phyloP scores from a whole-genome alignment of 2,797 vertebrate genomes.

The Paedocypris micromegethes region DNA sequence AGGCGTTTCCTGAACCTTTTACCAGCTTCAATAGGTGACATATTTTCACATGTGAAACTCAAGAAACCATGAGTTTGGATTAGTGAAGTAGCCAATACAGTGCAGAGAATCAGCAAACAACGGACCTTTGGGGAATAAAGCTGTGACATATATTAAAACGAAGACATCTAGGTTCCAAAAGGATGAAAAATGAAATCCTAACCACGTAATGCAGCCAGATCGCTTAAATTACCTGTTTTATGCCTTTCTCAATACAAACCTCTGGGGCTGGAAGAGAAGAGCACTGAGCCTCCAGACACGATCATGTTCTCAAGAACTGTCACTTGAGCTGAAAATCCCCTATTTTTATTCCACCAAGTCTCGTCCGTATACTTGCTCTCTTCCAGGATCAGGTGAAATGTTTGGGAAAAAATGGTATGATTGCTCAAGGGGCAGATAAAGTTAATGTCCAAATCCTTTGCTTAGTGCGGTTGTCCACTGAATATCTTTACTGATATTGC shows the following conservation, averaged over 20 bases:
- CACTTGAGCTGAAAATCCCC: constrained; percentile 64
- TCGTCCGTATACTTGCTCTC: neutral
- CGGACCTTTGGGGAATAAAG: constrained; percentile 64
- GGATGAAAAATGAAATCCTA: constrained; percentile 52
- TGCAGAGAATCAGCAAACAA: constrained; percentile 48
- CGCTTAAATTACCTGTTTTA: constrained; percentile 58
- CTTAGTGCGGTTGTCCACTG: too few species aligned
- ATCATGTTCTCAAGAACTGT: constrained; percentile 63
- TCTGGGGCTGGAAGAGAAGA: constrained; percentile 53
- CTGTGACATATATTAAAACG: constrained; percentile 52
- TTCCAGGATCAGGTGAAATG: constrained; percentile 62
- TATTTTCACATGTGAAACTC: constrained; percentile 54
- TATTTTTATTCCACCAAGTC: constrained; percentile 64
- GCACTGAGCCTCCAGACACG: constrained; percentile 52
- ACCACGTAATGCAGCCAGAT: constrained; percentile 46
- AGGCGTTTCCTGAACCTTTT: constrained; percentile 55
- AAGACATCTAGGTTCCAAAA: constrained; percentile 56
- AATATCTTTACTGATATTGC: too few species aligned
- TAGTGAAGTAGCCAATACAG: constrained; percentile 51
- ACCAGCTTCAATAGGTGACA: constrained; percentile 61
- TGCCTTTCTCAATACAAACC: constrained; percentile 49
- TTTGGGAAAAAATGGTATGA: constrained; percentile 47
- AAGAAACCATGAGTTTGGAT: constrained; percentile 46
- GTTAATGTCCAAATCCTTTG: too few species aligned
- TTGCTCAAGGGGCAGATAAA: too few species aligned